Evolutionary conservation across 2,888 invertebrate genomes (phyloP).

Genomic region (Cephus pygmeus): DNA sequence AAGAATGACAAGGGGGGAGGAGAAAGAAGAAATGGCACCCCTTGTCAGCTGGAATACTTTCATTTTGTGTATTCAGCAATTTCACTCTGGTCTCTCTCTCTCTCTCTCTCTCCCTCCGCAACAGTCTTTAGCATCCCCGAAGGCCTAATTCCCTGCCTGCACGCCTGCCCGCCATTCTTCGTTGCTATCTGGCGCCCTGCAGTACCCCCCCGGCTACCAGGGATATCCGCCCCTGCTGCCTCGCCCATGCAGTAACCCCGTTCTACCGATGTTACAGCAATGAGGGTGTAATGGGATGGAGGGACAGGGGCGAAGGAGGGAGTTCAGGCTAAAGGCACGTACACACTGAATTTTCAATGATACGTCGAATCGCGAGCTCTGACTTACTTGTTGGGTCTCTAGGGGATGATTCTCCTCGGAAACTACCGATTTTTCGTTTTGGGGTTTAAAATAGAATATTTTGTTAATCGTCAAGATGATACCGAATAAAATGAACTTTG

Average conservation of each 20-base stretch:
- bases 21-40: conserved; percentile 5
- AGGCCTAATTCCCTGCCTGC: background rate
- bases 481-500: too few species aligned
- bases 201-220: background rate
- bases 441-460: too few species aligned
- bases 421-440: background rate
- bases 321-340: background rate
- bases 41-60: conserved; percentile 56
- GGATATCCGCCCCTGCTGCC: background rate
- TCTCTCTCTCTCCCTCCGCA: background rate
- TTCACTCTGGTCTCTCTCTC: conserved; percentile 20
- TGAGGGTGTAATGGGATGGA: background rate
- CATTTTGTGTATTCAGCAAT: conserved; percentile 55
- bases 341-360: background rate
- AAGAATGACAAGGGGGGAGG: conserved; percentile 9
- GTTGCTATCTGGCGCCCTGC: background rate
- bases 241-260: background rate
- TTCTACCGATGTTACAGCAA: background rate
- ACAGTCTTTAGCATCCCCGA: background rate
- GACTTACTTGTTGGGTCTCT: background rate
- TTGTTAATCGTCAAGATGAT: too few species aligned
- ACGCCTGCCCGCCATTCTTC: background rate
- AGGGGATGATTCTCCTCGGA: too few species aligned
- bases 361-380: background rate
- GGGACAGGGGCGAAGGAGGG: background rate